phyloP scores from a whole-genome alignment of 1,140 invertebrate species.

The Sitophilus oryzae region DNA sequence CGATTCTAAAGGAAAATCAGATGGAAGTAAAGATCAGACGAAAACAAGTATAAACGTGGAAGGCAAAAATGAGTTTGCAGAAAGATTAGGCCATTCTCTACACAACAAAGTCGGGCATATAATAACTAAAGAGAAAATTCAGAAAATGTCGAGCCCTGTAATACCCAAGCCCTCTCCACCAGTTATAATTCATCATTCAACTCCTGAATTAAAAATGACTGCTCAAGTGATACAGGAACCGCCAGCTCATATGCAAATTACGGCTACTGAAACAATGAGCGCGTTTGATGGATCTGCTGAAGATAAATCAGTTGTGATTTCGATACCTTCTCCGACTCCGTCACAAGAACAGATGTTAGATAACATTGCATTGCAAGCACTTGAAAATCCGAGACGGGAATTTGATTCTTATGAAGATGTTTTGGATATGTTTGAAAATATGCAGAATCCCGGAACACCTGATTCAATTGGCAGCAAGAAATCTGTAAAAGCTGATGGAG shows the following conservation, averaged over 20 bases:
- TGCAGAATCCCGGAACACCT: conserved; percentile 44
- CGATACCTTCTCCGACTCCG: conserved; percentile 55
- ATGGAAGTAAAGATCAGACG: conserved; percentile 4
- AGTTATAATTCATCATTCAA: conserved; percentile 33
- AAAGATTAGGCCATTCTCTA: not conserved
- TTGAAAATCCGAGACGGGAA: conserved; percentile 47
- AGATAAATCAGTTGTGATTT: conserved; percentile 55
- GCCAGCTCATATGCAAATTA: conserved; percentile 30
- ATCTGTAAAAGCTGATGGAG: conserved; percentile 15
- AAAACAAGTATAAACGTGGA: not conserved
- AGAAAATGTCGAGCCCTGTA: conserved; percentile 28
- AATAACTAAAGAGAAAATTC: conserved; percentile 22
- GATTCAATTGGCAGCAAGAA: conserved; percentile 26
- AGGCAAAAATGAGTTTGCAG: conserved; percentile 11
- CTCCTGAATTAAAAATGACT: conserved; percentile 43
- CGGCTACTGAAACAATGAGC: conserved; percentile 30
- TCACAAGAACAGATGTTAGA: conserved; percentile 56
- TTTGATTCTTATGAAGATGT: conserved; percentile 62
- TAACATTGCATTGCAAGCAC: conserved; percentile 53
- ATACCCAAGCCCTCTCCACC: conserved; percentile 32
- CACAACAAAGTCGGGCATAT: conserved; percentile 13
- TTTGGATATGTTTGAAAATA: conserved; percentile 62
- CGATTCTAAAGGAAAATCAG: not conserved
- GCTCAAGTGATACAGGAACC: conserved; percentile 38
- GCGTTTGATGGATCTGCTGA: conserved; percentile 42